A percentile compares a stretch with the other conserved stretches of the same genome.
Conservation (phyloP, 2,113 vertebrate species). For the Platanista minor region DNA sequence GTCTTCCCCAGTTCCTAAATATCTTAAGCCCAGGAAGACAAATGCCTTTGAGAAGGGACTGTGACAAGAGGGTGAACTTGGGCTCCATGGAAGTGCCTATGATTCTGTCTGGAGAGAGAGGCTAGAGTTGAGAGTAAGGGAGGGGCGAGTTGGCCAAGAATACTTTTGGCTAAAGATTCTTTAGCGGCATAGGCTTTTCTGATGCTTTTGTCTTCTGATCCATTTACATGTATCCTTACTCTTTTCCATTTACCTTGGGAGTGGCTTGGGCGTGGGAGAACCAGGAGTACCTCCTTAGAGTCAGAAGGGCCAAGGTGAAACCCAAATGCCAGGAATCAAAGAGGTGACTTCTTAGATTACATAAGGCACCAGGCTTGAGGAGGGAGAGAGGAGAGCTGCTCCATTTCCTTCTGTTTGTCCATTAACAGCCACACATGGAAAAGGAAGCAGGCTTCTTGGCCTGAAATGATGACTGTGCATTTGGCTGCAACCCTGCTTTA, state of each 20-base stretch:
- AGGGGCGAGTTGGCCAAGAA: neutral
- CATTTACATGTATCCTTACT: neutral
- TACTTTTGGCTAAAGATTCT: neutral
- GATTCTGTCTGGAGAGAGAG: neutral
- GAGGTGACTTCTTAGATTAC: neutral
- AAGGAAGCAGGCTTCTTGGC: neutral
- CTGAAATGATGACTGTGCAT: neutral
- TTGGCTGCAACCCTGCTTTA: neutral
- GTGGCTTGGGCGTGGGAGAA: neutral
- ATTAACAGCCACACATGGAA: neutral
- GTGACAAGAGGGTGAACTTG: neutral
- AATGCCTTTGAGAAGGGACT: neutral
- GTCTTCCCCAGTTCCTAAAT: neutral
- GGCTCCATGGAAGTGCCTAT: fast-evolving
- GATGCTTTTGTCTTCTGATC: neutral
- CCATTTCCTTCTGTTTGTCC: neutral
- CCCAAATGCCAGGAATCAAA: neutral
- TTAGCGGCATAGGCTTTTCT: neutral
- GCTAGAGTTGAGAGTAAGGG: neutral
- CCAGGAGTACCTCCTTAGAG: neutral
- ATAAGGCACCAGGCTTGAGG: neutral
- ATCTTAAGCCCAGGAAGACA: neutral
- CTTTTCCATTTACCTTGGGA: neutral
- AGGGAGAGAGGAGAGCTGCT: neutral
- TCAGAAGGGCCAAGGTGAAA: neutral